phyloP scores from a whole-genome alignment of 2,888 invertebrate genomes.

The Hoplodrina ambigua region DNA sequence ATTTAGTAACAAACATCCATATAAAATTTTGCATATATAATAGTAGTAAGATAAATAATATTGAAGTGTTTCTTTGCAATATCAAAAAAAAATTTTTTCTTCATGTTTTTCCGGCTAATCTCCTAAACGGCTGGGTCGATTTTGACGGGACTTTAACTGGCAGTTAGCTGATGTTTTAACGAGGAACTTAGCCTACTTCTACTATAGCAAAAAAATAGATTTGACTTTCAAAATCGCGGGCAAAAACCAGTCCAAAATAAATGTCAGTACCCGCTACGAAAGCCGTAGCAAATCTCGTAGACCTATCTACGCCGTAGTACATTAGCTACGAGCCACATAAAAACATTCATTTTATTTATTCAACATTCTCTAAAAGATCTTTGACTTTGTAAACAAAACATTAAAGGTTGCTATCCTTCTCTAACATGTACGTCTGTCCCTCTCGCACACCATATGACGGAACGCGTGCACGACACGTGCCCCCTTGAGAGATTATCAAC shows the following conservation, averaged over 20 bases:
- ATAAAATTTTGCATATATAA: too few relatives aligned
- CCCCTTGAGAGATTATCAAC: slow-evolving; percentile 71
- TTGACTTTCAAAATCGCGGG: too few relatives aligned
- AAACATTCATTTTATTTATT: not conserved
- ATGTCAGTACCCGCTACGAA: slow-evolving; percentile 12
- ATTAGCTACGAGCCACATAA: slow-evolving; percentile 10
- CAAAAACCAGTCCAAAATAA: too few relatives aligned
- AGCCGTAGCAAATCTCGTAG: slow-evolving; percentile 35
- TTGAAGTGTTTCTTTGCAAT: too few relatives aligned
- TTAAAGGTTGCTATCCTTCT: slow-evolving; percentile 20
- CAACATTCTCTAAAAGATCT: slow-evolving; percentile 1
- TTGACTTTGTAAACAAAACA: slow-evolving; percentile 50
- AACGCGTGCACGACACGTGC: slow-evolving; percentile 74
- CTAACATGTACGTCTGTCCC: slow-evolving; percentile 48
- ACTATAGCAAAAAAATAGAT: too few relatives aligned
- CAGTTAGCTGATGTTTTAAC: too few relatives aligned
- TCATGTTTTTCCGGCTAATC: not conserved
- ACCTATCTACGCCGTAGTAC: slow-evolving; percentile 44
- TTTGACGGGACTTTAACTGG: too few relatives aligned
- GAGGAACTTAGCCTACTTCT: too few relatives aligned
- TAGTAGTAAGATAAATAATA: too few relatives aligned
- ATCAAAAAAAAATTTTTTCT: not conserved
- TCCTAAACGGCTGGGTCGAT: too few relatives aligned
- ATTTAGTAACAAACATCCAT: too few relatives aligned
- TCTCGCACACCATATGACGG: slow-evolving; percentile 70